Percentiles rank a stretch among this genome's conserved stretches.
These are phyloP conservation scores for Drosophila trapezifrons DNA, from an alignment of 1,140 invertebrate species.

Conservation along the genomic window DNA sequence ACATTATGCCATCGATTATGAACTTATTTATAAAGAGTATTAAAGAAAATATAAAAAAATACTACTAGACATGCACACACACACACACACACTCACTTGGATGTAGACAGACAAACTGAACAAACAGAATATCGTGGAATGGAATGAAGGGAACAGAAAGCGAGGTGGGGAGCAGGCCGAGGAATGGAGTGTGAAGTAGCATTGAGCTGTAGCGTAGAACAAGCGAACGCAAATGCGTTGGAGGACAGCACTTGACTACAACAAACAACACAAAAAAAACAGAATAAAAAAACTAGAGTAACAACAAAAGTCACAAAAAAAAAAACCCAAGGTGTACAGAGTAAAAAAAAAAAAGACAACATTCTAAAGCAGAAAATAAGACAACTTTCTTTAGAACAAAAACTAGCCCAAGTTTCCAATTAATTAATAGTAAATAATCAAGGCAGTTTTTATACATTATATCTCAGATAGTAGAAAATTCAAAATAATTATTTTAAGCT, in stretches of 20 bases:
- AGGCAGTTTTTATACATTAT: too few relatives aligned
- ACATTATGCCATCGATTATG: background rate
- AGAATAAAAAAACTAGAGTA: slow-evolving; percentile 5
- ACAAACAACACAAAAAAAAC: slow-evolving; percentile 10
- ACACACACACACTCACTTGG: slow-evolving; percentile 6
- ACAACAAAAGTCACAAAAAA: slow-evolving; percentile 32
- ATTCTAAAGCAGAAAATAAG: background rate
- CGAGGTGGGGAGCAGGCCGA: background rate
- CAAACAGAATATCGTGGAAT: slow-evolving; percentile 31
- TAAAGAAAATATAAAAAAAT: background rate
- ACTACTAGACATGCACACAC: slow-evolving; percentile 3
- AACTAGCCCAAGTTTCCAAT: too few relatives aligned
- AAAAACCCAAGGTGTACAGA: slow-evolving; percentile 23
- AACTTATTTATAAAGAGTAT: background rate
- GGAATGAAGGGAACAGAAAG: background rate
- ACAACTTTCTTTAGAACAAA: background rate
- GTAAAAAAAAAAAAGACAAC: slow-evolving; percentile 7
- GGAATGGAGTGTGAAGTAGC: slow-evolving; percentile 15
- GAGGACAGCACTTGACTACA: slow-evolving; percentile 59
- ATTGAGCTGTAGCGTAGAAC: slow-evolving; percentile 32
- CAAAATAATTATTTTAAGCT: too few relatives aligned
- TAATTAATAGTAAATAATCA: background rate
- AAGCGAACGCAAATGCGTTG: slow-evolving; percentile 60
- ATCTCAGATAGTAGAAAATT: too few relatives aligned
- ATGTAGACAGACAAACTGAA: slow-evolving; percentile 34